Evolutionary conservation across 2,797 vertebrate species (phyloP), one percentile per base, ranked within the genome.

Genomic region (Acanthopagrus latus): DNA sequence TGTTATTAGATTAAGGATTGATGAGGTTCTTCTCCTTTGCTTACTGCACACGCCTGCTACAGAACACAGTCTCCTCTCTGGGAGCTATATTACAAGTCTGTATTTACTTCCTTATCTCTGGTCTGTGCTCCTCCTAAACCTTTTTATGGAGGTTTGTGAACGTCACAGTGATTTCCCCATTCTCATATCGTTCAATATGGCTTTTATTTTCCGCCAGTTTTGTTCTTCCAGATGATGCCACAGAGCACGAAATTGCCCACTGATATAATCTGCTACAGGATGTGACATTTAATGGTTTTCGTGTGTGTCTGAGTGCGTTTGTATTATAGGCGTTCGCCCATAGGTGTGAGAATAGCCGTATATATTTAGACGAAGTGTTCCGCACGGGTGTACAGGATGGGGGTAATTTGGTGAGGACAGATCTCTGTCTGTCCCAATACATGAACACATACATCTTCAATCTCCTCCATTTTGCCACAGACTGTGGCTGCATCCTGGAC

Each of bases 351-450:
- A 78, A 55, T 43, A 50, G 72, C 76, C 7, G 33, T 85, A 64
- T 85, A 72, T 85, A 87, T 91, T 79, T 83, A 87, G 78, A 86
- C 66, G 71, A 84, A 87, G 81, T 77, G 75, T 86, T 83, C 54
- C 17, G 47, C 69, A 58, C 16, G 64, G 58, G 50, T 71, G 72
- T 73, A 51, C 71, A 69, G 80, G 70, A 90, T 83, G 72, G 43
- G 80, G 68, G 84, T 90, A 88, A 94, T 93, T 93, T 90, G 78
- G 78, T 81, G 81, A 83, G 82, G 83, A 88, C 58, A 70, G 79
- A 89, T 88, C 77, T 88, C 83, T 93, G 92, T 94, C 93, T 82
- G 57, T 88, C 86, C 87, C 87, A 90, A 94, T 94, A 93, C 79
- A 73, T 86, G 76, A 46, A 74, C 84, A 84, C 90, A 92, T 94